phyloP scores from a whole-genome alignment of 2,888 invertebrate genomes.

The Ectemnius cavifrons region DNA sequence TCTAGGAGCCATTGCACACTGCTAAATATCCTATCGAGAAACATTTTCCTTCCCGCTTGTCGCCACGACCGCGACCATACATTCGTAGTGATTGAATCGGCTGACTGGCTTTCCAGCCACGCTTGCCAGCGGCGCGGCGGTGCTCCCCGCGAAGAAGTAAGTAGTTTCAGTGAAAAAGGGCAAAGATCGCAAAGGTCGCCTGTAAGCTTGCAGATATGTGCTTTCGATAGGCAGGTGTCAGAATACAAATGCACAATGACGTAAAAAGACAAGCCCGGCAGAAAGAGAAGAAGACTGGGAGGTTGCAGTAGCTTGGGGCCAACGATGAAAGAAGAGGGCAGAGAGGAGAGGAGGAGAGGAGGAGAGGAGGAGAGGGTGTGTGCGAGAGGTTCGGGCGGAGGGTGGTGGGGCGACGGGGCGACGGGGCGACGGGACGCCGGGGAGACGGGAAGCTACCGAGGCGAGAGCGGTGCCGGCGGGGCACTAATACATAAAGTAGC shows the following conservation, averaged over 20 bases:
- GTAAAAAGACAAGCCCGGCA: background rate
- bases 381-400: constrained; percentile 15
- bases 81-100: background rate
- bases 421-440: constrained; percentile 24
- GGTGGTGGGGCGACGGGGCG: constrained; percentile 23
- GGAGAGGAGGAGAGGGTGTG: no score
- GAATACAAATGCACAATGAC: background rate
- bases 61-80: background rate
- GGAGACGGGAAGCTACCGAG: constrained; percentile 37
- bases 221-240: background rate
- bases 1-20: constrained; percentile 17
- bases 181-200: background rate
- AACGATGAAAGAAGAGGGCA: background rate
- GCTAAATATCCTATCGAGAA: constrained; percentile 26
- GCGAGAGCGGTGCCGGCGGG: constrained; percentile 42
- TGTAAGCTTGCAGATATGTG: no score
- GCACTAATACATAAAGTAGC: constrained; percentile 78
- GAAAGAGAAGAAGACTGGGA: background rate
- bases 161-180: background rate
- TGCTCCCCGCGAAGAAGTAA: constrained; percentile 12
- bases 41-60: constrained; percentile 15
- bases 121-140: background rate
- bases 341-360: constrained; percentile 11
- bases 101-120: background rate
- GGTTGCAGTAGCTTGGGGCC: no score